Conservation (phyloP, 2,888 invertebrate genomes). For the Sarcophaga variegata region DNA sequence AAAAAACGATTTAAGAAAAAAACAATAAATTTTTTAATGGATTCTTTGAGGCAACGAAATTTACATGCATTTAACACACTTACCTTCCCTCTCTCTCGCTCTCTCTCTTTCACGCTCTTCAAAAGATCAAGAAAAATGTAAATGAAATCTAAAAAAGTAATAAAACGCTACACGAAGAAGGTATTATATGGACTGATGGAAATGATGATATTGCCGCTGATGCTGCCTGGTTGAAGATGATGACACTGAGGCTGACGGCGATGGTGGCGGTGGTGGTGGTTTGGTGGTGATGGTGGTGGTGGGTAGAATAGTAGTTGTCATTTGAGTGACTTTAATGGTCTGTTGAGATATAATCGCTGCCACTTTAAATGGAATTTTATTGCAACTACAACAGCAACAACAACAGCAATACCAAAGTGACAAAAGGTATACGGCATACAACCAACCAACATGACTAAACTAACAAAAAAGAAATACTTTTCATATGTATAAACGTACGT, state of each 20-base stretch:
- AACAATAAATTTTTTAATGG: conserved; percentile 62
- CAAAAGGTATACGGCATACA: conserved; percentile 33
- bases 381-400: conserved; percentile 69
- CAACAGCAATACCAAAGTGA: conserved; percentile 73
- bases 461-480: conserved; percentile 31
- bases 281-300: conserved; percentile 41
- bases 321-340: conserved; percentile 82
- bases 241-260: conserved; percentile 14
- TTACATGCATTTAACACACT: conserved; percentile 58
- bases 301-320: conserved; percentile 79
- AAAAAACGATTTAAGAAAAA: conserved; percentile 33
- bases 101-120: too few species aligned
- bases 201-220: conserved; percentile 43
- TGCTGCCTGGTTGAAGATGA: conserved; percentile 22
- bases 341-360: conserved; percentile 82
- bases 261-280: conserved; percentile 19
- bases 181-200: conserved; percentile 42
- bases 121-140: conserved; percentile 10
- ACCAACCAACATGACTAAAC: conserved; percentile 49
- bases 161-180: conserved; percentile 10
- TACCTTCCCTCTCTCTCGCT: too few species aligned
- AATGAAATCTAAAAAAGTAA: not conserved
- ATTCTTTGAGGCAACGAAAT: conserved; percentile 53
- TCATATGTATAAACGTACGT: conserved; percentile 27
- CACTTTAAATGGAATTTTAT: conserved; percentile 82